Base-by-base conservation (phyloP, 2,797 vertebrate genomes). In the Liparis tanakae region DNA sequence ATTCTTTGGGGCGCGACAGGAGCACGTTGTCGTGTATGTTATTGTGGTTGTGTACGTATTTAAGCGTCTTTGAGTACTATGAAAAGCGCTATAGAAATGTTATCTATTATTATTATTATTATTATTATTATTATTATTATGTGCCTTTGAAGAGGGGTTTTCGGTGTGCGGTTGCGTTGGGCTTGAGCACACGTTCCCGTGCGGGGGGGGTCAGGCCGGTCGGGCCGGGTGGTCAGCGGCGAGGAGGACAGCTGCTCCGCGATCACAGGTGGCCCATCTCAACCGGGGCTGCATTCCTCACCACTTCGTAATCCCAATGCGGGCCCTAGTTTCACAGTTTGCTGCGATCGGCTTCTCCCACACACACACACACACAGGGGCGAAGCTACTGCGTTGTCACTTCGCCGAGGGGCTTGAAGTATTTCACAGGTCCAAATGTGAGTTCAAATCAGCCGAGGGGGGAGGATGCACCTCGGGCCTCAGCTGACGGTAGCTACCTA, bases 181-280 rank as follows among this genome's bases (percentile, higher is more conserved):
- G 53, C 34, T 44, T 34, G 14, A 63, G 58, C 78, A 74, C 68
- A 67, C 63, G 85, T 30, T 4, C 20, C 36, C 12, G 58, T 17
- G 80, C 64, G 48, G 50, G 37, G 41, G 34, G n/a, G n/a, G n/a
- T n/a, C n/a, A n/a, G n/a, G n/a, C n/a, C n/a, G n/a, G 55, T 10
- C 10, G n/a, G 56, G 20, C 69, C 1, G 43, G 41, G 43, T 5
- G 43, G 43, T 41, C 70, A 54, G 48, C 43, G 72, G 69, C 60
- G 57, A 60, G 37, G 39, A 39, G 8, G 63, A 79, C 92, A 93
- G 91, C 91, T 93, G 92, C 79, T 76, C 51, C 5, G 69, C 57
- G 60, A 65, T 67, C 86, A 88, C 90, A 89, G 86, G 89, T 92
- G 89, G 74, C 51, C 66, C 30, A 4, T 48, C 73, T 69, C 58